Evolutionary conservation across 2,888 invertebrate species (phyloP).

Genomic region (Camponotus fellah): DNA sequence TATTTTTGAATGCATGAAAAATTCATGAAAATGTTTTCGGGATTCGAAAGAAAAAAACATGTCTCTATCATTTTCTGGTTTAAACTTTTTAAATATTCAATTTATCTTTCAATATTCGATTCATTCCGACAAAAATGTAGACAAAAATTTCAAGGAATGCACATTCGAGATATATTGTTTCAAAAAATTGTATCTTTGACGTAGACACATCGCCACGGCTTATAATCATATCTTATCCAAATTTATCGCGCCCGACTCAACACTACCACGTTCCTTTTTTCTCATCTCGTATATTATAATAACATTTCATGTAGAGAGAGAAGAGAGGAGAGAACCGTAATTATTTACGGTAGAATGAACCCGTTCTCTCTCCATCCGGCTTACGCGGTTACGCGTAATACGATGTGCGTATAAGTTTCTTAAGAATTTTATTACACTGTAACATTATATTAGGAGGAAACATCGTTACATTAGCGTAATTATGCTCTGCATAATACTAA

Average conservation of each 20-base stretch:
- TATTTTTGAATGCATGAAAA: background rate
- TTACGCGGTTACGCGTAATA: constrained; percentile 40
- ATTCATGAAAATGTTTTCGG: background rate
- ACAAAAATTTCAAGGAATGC: constrained; percentile 13
- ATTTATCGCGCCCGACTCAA: constrained; percentile 20
- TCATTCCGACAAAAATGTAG: background rate
- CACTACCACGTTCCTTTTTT: background rate
- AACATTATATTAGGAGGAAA: constrained; percentile 31
- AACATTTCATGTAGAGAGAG: constrained; percentile 20
- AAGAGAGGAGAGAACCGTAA: constrained; percentile 16
- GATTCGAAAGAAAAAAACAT: background rate
- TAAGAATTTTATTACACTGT: constrained; percentile 48
- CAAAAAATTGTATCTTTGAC: constrained; percentile 9
- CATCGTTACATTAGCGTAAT: constrained; percentile 40
- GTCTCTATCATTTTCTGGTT: background rate
- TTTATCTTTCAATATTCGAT: background rate
- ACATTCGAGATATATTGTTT: background rate
- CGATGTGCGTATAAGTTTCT: constrained; percentile 42
- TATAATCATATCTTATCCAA: constrained; percentile 30
- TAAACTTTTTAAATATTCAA: background rate
- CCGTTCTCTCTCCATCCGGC: constrained; percentile 13
- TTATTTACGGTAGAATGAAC: constrained; percentile 48
- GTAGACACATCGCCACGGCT: constrained; percentile 21
- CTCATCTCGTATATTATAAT: constrained; percentile 32
- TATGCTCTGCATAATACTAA: constrained; percentile 41